Conservation (phyloP, 2,113 vertebrate species). For the Sapayoa aenigma region DNA sequence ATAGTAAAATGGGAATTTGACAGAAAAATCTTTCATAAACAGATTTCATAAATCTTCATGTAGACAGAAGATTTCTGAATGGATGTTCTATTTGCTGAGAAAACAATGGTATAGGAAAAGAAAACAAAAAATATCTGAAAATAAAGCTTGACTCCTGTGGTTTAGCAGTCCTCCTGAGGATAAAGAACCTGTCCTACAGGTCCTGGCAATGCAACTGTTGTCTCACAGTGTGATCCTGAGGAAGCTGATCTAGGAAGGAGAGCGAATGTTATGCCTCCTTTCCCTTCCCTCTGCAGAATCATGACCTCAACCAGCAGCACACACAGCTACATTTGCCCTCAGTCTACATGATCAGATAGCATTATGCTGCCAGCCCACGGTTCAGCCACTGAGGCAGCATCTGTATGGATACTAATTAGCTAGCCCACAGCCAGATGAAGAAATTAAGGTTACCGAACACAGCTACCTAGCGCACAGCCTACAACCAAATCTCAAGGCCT, state of each 20-base stretch:
- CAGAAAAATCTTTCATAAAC: not conserved
- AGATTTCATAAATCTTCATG: too few relatives aligned
- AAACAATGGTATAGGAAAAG: not conserved
- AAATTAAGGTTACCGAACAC: not conserved
- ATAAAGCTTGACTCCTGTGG: not conserved
- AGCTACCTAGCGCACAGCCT: not conserved
- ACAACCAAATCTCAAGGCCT: not conserved
- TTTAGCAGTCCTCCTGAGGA: not conserved
- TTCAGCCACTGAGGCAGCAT: not conserved
- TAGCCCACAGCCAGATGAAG: not conserved
- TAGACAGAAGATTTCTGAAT: not conserved
- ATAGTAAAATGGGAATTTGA: not conserved
- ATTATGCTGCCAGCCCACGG: not conserved
- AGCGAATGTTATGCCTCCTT: not conserved
- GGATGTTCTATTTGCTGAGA: not conserved
- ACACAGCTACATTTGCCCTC: not conserved
- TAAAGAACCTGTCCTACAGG: not conserved
- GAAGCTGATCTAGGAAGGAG: not conserved
- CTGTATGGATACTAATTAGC: not conserved
- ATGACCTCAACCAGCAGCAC: not conserved
- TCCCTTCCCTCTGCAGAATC: not conserved
- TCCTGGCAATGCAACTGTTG: not conserved
- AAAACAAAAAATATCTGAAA: not conserved
- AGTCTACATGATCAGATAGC: not conserved
- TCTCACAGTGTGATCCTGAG: not conserved